These are phyloP conservation scores for Tholera decimalis DNA, from an alignment of 2,888 invertebrate genomes.

Conservation along the genomic window DNA sequence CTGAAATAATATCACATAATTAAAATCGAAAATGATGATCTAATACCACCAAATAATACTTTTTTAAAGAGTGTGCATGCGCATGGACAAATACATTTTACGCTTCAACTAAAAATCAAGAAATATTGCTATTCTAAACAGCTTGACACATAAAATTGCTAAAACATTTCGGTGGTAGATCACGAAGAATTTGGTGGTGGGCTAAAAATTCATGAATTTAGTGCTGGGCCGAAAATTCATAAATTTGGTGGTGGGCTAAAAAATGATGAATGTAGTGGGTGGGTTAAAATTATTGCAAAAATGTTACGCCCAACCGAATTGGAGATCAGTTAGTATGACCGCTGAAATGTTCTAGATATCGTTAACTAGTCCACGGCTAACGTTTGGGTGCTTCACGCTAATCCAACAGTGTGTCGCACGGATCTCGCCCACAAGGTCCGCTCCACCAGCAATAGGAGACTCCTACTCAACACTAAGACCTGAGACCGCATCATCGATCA, in stretches of 20 bases:
- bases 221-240: conserved; percentile 44
- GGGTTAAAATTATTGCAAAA: conserved; percentile 22
- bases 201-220: conserved; percentile 41
- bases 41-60: conserved; percentile 7
- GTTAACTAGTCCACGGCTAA: conserved; percentile 64
- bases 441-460: conserved; percentile 77
- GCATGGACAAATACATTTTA: conserved; percentile 31
- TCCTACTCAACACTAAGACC: conserved; percentile 68
- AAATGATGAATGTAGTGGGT: conserved; percentile 42
- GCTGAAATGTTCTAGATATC: conserved; percentile 66
- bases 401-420: conserved; percentile 75
- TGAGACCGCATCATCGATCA: conserved; percentile 67
- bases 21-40: background rate
- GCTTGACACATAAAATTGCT: conserved; percentile 39
- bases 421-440: conserved; percentile 83
- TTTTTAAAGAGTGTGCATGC: conserved; percentile 32
- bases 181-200: conserved; percentile 44
- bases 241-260: conserved; percentile 59
- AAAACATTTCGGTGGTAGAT: conserved; percentile 60
- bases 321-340: conserved; percentile 50
- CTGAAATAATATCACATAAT: background rate
- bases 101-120: conserved; percentile 6
- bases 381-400: conserved; percentile 67
- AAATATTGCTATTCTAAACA: conserved; percentile 14
- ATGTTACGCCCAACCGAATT: conserved; percentile 26